phyloP scores from a whole-genome alignment of 2,797 vertebrate genomes.

The Neosilurus mollespiculum region DNA sequence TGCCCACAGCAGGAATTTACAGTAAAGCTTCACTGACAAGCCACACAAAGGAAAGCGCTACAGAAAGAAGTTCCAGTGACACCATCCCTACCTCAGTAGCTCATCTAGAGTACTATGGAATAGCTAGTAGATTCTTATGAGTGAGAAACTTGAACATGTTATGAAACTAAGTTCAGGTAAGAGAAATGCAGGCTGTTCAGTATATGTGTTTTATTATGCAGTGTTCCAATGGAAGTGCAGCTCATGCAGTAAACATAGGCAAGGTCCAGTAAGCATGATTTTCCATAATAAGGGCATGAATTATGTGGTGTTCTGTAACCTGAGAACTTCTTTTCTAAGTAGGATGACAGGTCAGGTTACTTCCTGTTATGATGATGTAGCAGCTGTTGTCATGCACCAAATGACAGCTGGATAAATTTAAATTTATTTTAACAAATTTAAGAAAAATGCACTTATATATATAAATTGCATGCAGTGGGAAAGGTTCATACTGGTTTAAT shows the following conservation, averaged over 20 bases:
- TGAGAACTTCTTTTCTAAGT: background rate
- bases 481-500: background rate
- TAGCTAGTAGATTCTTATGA: constrained; percentile 10
- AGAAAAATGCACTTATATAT: background rate
- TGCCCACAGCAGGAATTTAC: constrained; percentile 37
- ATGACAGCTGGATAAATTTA: background rate
- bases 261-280: background rate
- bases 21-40: constrained; percentile 45
- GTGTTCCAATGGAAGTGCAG: background rate
- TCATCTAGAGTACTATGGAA: constrained; percentile 34
- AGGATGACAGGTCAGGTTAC: constrained; percentile 9
- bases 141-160: constrained; percentile 21
- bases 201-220: background rate
- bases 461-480: background rate
- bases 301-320: constrained; percentile 24
- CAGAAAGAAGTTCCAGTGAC: constrained; percentile 36
- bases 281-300: background rate
- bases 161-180: constrained; percentile 31
- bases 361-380: background rate
- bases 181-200: constrained; percentile 6
- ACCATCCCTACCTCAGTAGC: constrained; percentile 38
- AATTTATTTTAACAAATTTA: background rate
- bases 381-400: background rate
- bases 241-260: background rate
- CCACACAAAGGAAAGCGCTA: constrained; percentile 45